Conservation (phyloP, 2,888 invertebrate species). For the Andrena marginata region DNA sequence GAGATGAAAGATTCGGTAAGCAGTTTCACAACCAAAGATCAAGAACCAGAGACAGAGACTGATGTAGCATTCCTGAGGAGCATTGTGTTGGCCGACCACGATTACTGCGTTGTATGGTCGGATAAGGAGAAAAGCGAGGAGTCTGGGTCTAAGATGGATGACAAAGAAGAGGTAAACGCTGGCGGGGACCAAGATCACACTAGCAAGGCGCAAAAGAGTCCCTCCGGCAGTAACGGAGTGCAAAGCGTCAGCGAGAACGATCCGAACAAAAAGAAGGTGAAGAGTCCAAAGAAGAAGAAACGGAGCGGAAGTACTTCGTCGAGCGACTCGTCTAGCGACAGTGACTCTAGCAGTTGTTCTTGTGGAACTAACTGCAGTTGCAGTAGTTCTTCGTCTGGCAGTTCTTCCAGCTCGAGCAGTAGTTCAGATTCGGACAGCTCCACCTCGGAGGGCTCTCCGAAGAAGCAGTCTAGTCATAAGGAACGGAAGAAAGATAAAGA, state of each 20-base stretch:
- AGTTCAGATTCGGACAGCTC: slow-evolving; percentile 88
- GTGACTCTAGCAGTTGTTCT: slow-evolving; percentile 91
- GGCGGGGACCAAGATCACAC: slow-evolving; percentile 48
- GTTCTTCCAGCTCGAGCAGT: slow-evolving; percentile 87
- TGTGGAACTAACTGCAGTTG: slow-evolving; percentile 95
- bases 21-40: slow-evolving; percentile 59
- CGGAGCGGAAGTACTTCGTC: slow-evolving; percentile 88
- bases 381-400: slow-evolving; percentile 90
- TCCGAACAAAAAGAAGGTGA: slow-evolving; percentile 74
- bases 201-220: slow-evolving; percentile 69
- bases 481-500: slow-evolving; percentile 83
- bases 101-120: slow-evolving; percentile 87
- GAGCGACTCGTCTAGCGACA: slow-evolving; percentile 91
- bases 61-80: slow-evolving; percentile 77
- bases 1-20: slow-evolving; percentile 83
- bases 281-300: slow-evolving; percentile 83
- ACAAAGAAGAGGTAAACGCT: slow-evolving; percentile 64
- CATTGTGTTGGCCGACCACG: slow-evolving; percentile 88
- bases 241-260: slow-evolving; percentile 68
- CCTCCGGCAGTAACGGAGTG: slow-evolving; percentile 75
- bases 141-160: slow-evolving; percentile 32
- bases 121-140: slow-evolving; percentile 67
- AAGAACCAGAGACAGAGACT: slow-evolving; percentile 65
- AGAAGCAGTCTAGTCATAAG: slow-evolving; percentile 82
- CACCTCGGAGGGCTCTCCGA: slow-evolving; percentile 86